Percentiles rank a stretch among this genome's conserved stretches.
phyloP scores from a whole-genome alignment of 2,797 vertebrate genomes.

The Macrochelys suwanniensis region DNA sequence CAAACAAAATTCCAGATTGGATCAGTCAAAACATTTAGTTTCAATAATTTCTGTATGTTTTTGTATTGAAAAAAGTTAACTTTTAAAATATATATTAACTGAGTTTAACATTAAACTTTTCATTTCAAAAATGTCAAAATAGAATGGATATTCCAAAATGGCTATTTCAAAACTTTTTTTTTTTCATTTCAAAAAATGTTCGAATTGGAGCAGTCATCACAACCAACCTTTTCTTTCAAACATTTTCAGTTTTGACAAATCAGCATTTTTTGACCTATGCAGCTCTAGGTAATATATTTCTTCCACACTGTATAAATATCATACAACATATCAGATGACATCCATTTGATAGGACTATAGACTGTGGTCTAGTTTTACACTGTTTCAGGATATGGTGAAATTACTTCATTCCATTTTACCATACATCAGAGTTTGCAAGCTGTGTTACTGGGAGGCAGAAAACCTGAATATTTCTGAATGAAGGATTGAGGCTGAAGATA shows the following conservation, averaged over 20 bases:
- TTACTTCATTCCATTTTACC: slow-evolving; percentile 23
- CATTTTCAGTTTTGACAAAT: neutral
- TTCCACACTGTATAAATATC: neutral
- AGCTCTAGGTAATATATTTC: neutral
- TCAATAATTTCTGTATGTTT: neutral
- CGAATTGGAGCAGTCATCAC: neutral
- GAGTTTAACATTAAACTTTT: neutral
- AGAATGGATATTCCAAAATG: neutral
- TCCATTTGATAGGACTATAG: slow-evolving; percentile 30
- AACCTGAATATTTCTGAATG: slow-evolving; percentile 21
- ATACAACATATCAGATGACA: slow-evolving; percentile 26
- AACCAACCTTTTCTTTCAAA: neutral
- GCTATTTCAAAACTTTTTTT: neutral
- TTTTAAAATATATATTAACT: neutral
- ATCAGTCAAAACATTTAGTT: neutral
- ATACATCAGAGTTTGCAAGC: slow-evolving; percentile 15
- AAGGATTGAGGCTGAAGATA: neutral
- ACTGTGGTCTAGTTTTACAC: slow-evolving; percentile 14
- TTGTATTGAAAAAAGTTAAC: neutral
- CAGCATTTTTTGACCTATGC: neutral
- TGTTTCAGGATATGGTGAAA: slow-evolving; percentile 42
- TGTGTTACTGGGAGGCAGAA: slow-evolving; percentile 23
- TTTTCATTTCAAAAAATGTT: neutral
- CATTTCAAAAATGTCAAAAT: neutral
- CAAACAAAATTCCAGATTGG: neutral